phyloP scores from a whole-genome alignment of 2,113 vertebrate species.

The Ameiurus melas region DNA sequence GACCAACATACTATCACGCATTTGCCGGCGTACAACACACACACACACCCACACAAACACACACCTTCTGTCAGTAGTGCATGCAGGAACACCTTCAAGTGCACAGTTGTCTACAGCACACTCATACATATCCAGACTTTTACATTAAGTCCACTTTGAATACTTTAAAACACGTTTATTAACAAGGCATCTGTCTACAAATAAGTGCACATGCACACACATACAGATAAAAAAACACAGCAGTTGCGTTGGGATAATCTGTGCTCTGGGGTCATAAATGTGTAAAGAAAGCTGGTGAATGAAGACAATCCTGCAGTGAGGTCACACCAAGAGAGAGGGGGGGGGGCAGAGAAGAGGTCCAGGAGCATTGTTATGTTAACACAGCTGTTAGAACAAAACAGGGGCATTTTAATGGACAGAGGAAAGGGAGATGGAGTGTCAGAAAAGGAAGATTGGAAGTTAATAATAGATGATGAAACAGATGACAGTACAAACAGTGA shows the following conservation, averaged over 20 bases:
- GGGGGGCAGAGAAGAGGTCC: constrained; percentile 59
- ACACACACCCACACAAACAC: neutral
- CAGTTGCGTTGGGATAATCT: constrained; percentile 28
- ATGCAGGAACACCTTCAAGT: neutral
- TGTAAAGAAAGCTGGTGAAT: constrained; percentile 52
- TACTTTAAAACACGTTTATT: neutral
- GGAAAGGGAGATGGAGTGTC: neutral
- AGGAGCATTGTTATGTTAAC: constrained; percentile 55
- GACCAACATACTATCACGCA: neutral
- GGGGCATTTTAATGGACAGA: constrained; percentile 49
- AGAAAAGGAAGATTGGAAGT: neutral
- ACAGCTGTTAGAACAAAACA: constrained; percentile 46
- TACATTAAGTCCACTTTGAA: neutral
- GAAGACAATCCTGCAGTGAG: constrained; percentile 47
- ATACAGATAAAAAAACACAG: neutral
- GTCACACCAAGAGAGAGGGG: constrained; percentile 53
- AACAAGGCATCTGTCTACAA: neutral
- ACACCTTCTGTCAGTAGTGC: neutral
- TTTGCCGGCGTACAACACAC: too few species aligned
- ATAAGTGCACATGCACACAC: neutral
- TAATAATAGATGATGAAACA: neutral
- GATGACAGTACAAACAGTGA: neutral
- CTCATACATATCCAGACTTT: neutral
- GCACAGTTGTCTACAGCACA: neutral
- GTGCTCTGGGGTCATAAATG: constrained; percentile 59